Evolutionary conservation across 2,797 vertebrate genomes (phyloP).

Genomic region (Hippocampus kuda): DNA sequence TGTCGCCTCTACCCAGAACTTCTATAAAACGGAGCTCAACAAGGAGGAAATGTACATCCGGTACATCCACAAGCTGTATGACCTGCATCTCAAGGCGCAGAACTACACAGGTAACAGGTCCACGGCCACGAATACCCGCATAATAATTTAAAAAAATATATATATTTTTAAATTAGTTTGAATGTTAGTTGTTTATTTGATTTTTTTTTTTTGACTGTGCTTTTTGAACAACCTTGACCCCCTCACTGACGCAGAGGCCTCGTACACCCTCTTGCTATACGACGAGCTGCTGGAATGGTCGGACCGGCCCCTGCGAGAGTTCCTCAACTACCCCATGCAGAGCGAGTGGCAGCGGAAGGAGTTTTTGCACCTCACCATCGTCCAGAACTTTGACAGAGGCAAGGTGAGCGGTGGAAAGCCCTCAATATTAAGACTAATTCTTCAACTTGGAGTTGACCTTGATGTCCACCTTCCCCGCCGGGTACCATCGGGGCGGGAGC

Average conservation of each 20-base stretch:
- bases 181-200: too few relatives aligned
- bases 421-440: background rate
- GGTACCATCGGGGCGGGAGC: too few relatives aligned
- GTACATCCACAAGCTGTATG: constrained; percentile 98
- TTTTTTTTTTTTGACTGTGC: too few relatives aligned
- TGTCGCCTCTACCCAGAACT: constrained; percentile 74
- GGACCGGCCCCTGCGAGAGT: constrained; percentile 86
- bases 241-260: constrained; percentile 73
- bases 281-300: constrained; percentile 96
- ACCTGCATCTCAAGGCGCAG: constrained; percentile 94
- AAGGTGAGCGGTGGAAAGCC: constrained; percentile 69
- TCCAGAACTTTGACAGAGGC: constrained; percentile 95
- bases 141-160: too few relatives aligned
- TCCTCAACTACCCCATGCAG: constrained; percentile 96
- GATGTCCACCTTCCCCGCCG: background rate
- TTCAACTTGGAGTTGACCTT: background rate
- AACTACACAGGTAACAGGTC: constrained; percentile 87
- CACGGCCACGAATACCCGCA: too few relatives aligned
- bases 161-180: too few relatives aligned
- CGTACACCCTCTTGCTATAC: constrained; percentile 89
- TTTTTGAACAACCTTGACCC: too few relatives aligned
- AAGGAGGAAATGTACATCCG: constrained; percentile 99
- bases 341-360: constrained; percentile 99
- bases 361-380: constrained; percentile 88
- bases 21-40: constrained; percentile 98